Percentiles rank a stretch among this genome's conserved stretches.
phyloP scores from a whole-genome alignment of 2,113 vertebrate genomes.

The Salvelinus alpinus region DNA sequence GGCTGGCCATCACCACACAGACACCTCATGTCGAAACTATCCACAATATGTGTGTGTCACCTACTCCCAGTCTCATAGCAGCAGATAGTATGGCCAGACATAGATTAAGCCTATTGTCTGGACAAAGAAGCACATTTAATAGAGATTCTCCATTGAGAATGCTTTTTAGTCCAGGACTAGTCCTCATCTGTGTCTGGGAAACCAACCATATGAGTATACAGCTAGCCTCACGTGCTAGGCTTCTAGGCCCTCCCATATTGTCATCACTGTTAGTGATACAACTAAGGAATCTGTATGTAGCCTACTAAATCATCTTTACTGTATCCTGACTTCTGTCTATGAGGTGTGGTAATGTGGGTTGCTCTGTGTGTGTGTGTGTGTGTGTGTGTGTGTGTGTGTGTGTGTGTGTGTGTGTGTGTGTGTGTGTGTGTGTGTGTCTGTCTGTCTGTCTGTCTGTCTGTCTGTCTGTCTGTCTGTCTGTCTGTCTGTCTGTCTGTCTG shows the following conservation, averaged over 20 bases:
- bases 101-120: too few species aligned
- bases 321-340: not conserved
- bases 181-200: too few species aligned
- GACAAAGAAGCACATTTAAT: too few species aligned
- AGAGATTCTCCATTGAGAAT: too few species aligned
- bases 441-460: too few species aligned
- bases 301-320: not conserved
- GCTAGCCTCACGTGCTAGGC: too few species aligned
- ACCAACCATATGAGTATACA: too few species aligned
- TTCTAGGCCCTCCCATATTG: too few species aligned
- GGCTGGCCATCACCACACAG: slow-evolving; percentile 28
- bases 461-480: not conserved
- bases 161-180: too few species aligned
- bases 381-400: not conserved
- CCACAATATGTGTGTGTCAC: slow-evolving; percentile 41
- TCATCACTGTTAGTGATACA: slow-evolving; percentile 2
- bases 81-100: too few species aligned
- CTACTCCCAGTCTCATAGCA: slow-evolving; percentile 27
- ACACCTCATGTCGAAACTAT: slow-evolving; percentile 30
- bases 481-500: not conserved
- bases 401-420: too few species aligned
- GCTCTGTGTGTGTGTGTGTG: not conserved
- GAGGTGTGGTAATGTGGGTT: not conserved
- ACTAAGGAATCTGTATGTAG: not conserved
- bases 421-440: too few species aligned